Evolutionary conservation across 2,113 vertebrate genomes (phyloP), one percentile per base, ranked within the genome.

Genomic region (Lepisosteus osseus): DNA sequence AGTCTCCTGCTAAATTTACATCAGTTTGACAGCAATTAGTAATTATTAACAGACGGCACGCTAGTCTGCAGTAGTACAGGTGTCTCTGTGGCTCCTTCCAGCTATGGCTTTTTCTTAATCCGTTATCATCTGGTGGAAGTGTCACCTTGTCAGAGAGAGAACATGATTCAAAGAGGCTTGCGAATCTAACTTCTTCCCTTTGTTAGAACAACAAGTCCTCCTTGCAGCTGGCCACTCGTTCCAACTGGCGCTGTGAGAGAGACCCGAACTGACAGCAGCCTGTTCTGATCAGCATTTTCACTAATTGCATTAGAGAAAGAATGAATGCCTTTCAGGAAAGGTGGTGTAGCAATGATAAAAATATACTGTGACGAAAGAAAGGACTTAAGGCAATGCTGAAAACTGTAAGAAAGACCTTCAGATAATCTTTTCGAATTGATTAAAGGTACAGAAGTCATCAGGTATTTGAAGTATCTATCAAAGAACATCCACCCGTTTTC

Each of bases 241-340:
- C 76, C 73, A 29, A 44, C 56, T 71, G 56, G 65, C 56, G 64
- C 47, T 69, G 59, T 72, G 69, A 77, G 67, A 75, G 74, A 70
- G 75, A 67, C 72, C 13, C 42, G 68, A 75, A 63, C 73, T 75
- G 78, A 77, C 78, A 61, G 71, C 75, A 63, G 68, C 57, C 70
- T 82, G 77, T 74, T 74, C 77, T 77, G 61, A 55, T 79, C 75
- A 75, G 71, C 71, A 63, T 71, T 72, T 73, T 61, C 65, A 75
- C 68, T 67, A 77, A 79, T 74, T 74, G 69, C 56, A 63, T n/a
- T 65, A 51, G 8, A 41, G 40, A 54, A 57, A 41, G 47, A 55
- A 57, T n/a, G 64, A 55, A 54, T 15, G 9, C 51, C 59, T 14
- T 61, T 54, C 55, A 15, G 70, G 12, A 45, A 51, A 54, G 40